Percentiles rank a stretch among this genome's conserved stretches.
These are phyloP conservation scores for Syngnathus acus DNA, from an alignment of 2,797 vertebrate genomes.

Conservation along the genomic window DNA sequence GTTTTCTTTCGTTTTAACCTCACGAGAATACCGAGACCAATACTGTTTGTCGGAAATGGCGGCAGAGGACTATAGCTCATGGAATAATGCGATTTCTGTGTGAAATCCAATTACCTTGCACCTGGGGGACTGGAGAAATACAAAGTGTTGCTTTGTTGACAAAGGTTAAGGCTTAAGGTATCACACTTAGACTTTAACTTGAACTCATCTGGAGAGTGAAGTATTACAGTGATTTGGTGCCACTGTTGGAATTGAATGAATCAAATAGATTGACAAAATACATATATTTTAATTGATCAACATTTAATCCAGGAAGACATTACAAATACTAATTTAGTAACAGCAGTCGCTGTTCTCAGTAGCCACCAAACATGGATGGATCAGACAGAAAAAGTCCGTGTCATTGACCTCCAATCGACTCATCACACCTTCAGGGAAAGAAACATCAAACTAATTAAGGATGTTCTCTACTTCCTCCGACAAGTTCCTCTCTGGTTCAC, in stretches of 20 bases:
- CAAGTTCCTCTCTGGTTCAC: neutral
- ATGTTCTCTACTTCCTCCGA: neutral
- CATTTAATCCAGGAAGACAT: neutral
- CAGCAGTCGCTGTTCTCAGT: neutral
- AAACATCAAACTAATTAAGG: neutral
- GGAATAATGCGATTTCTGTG: constrained; percentile 1
- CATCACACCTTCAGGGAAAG: neutral
- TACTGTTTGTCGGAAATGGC: neutral
- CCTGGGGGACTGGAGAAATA: neutral
- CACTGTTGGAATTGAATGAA: neutral
- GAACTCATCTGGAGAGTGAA: neutral
- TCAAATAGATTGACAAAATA: neutral
- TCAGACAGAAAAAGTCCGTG: neutral
- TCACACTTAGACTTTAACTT: neutral
- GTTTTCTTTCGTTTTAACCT: neutral
- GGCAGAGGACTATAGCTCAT: neutral
- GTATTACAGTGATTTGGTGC: neutral
- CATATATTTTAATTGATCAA: no score
- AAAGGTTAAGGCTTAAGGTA: neutral
- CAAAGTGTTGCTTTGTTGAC: neutral
- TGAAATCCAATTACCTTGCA: neutral
- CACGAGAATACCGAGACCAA: neutral
- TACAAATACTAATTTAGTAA: neutral
- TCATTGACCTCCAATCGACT: neutral
- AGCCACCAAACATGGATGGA: neutral